Evolutionary conservation across 2,113 vertebrate species (phyloP).

Genomic region (Percopsis transmontana): DNA sequence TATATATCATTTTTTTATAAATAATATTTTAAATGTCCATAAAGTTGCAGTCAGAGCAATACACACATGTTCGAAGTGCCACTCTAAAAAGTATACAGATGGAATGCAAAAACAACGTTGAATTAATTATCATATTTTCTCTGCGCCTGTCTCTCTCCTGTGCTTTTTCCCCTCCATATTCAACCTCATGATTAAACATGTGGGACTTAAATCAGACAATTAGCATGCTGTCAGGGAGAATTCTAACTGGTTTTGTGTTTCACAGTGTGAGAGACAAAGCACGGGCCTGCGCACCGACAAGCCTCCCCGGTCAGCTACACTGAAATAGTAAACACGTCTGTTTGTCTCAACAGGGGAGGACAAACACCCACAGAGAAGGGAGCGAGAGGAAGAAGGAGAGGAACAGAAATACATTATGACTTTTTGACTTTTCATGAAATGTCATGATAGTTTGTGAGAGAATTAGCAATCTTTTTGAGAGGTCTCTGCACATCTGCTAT

Average conservation of each 20-base stretch:
- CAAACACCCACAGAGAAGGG: slow-evolving; percentile 67
- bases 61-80: slow-evolving; percentile 49
- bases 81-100: slow-evolving; percentile 63
- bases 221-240: slow-evolving; percentile 74
- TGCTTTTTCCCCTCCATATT: slow-evolving; percentile 21
- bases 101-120: slow-evolving; percentile 66
- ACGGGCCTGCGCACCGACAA: slow-evolving; percentile 71
- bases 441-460: slow-evolving; percentile 13
- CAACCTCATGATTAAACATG: slow-evolving; percentile 75
- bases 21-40: neutral
- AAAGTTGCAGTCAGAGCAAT: slow-evolving; percentile 4
- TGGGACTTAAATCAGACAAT: slow-evolving; percentile 69
- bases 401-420: slow-evolving; percentile 31
- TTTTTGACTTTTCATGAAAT: slow-evolving; percentile 36
- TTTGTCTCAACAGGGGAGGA: slow-evolving; percentile 78
- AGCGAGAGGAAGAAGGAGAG: slow-evolving; percentile 30
- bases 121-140: slow-evolving; percentile 63
- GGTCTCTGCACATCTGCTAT: neutral
- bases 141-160: neutral
- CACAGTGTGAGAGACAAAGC: slow-evolving; percentile 77
- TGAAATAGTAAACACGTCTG: slow-evolving; percentile 78
- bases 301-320: slow-evolving; percentile 77
- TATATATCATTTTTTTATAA: too few relatives aligned
- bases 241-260: slow-evolving; percentile 76
- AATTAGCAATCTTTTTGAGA: neutral